These are phyloP conservation scores for Clarias magur DNA, from an alignment of 2,113 vertebrate species.

Conservation along the genomic window DNA sequence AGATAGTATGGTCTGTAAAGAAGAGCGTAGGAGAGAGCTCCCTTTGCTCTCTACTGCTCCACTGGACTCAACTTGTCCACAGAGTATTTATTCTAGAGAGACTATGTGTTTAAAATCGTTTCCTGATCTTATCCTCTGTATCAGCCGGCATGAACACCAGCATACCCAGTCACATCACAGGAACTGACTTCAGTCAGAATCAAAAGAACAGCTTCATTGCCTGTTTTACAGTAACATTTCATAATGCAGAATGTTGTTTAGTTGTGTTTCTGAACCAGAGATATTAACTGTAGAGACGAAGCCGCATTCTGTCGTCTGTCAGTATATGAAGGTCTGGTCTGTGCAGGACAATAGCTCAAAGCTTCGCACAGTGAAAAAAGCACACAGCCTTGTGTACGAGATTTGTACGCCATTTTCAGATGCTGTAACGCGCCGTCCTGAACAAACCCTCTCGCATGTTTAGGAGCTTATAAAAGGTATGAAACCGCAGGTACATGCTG, in stretches of 20 bases:
- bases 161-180: constrained; percentile 18
- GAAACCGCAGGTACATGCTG: background rate
- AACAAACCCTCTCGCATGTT: background rate
- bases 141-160: constrained; percentile 14
- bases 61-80: constrained; percentile 17
- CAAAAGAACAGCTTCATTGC: background rate
- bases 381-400: background rate
- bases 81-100: background rate
- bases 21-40: constrained; percentile 6
- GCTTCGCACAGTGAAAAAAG: background rate
- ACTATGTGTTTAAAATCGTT: constrained; percentile 9
- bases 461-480: background rate
- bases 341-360: background rate
- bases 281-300: background rate
- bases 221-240: background rate
- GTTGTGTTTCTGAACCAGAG: background rate
- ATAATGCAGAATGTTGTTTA: background rate
- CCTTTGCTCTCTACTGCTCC: constrained; percentile 6
- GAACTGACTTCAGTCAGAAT: background rate
- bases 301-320: background rate
- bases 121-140: constrained; percentile 24
- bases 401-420: background rate
- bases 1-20: constrained; percentile 18
- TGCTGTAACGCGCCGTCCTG: background rate
- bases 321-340: background rate